Conservation (phyloP, 2,888 invertebrate genomes). For the Apamea crenata region DNA sequence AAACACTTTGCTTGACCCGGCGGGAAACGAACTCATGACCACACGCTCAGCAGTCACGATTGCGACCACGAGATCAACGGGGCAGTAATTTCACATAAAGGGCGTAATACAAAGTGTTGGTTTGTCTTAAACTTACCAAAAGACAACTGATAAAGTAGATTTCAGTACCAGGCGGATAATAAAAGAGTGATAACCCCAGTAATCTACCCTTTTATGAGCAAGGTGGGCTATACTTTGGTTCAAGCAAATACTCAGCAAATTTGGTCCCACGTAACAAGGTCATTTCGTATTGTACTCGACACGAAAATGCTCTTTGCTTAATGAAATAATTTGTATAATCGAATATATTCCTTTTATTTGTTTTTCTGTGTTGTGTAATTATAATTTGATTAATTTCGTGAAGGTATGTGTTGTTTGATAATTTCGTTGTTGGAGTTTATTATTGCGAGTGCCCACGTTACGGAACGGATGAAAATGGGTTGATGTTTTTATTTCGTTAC, state of each 20-base stretch:
- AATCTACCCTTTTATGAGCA: conserved; percentile 42
- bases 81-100: background rate
- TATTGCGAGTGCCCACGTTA: conserved; percentile 19
- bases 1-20: too few relatives aligned
- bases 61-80: background rate
- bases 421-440: conserved; percentile 30
- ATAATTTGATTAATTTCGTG: conserved; percentile 55
- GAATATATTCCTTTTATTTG: conserved; percentile 58
- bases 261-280: conserved; percentile 55
- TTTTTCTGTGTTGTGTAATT: conserved; percentile 48
- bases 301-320: conserved; percentile 73
- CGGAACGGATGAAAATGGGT: conserved; percentile 9
- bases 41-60: background rate
- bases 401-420: conserved; percentile 37
- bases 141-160: background rate
- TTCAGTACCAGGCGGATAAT: conserved; percentile 9
- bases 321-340: conserved; percentile 73
- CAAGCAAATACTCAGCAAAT: conserved; percentile 56
- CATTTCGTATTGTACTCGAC: conserved; percentile 65
- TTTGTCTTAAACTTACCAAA: conserved; percentile 14
- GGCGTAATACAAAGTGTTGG: conserved; percentile 1
- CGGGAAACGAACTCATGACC: background rate
- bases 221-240: conserved; percentile 45
- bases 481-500: conserved; percentile 19
- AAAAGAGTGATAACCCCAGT: conserved; percentile 21